Conservation (phyloP, 2,888 invertebrate species). For the Slavum lentiscoides region DNA sequence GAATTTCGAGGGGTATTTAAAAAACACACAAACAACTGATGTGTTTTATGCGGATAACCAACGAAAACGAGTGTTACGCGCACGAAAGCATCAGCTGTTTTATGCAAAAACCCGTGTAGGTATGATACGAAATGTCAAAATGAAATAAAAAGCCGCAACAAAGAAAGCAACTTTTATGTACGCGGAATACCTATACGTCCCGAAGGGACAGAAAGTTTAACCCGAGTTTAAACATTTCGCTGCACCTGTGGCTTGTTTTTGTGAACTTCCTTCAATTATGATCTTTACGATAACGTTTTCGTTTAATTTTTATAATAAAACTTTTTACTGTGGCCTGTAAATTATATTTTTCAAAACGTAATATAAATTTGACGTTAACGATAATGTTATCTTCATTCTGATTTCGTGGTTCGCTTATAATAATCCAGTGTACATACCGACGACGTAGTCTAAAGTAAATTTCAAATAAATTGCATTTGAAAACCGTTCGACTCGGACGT, state of each 20-base stretch:
- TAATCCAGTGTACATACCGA: too few relatives aligned
- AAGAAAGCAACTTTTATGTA: not conserved
- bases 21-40: too few relatives aligned
- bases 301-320: constrained; percentile 18
- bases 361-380: not conserved
- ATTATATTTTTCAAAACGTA: not conserved
- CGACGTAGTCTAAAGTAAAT: too few relatives aligned
- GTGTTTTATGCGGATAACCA: too few relatives aligned
- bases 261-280: constrained; percentile 19
- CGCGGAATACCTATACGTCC: not conserved
- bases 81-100: too few relatives aligned
- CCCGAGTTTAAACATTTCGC: constrained; percentile 6
- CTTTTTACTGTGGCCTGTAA: not conserved
- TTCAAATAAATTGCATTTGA: too few relatives aligned
- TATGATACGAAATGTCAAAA: not conserved
- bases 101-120: too few relatives aligned
- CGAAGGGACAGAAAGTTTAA: constrained; percentile 16
- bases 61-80: too few relatives aligned
- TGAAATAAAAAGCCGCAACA: not conserved
- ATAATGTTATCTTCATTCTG: not conserved
- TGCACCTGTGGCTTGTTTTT: constrained; percentile 43
- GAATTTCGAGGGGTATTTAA: too few relatives aligned
- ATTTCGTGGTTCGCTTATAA: too few relatives aligned
- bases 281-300: constrained; percentile 17
- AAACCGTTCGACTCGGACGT: too few relatives aligned